Evolutionary conservation across 2,797 vertebrate species (phyloP).

Genomic region (Sparidentex hasta): DNA sequence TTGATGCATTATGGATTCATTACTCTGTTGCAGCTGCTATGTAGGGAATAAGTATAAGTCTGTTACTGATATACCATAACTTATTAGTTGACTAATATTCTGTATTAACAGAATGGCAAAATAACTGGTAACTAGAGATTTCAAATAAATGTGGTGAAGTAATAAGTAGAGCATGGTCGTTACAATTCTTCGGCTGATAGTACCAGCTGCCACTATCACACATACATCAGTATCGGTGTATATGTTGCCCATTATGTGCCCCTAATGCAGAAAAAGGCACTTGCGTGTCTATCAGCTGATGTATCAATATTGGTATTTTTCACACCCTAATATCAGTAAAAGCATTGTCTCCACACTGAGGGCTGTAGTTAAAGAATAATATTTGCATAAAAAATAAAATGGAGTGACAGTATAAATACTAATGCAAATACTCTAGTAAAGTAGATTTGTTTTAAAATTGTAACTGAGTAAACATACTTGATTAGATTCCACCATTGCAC

Average conservation of each 20-base stretch:
- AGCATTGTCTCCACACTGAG: no score
- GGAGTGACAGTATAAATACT: no score
- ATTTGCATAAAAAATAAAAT: no score
- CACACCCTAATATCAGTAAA: no score
- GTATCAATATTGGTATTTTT: no score
- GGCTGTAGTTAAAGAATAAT: no score
- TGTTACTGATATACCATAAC: neutral
- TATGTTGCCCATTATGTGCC: no score
- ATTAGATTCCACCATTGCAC: neutral
- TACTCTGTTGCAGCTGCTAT: neutral
- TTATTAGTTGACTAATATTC: neutral
- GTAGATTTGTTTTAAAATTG: neutral
- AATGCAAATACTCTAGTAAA: neutral
- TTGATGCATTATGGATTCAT: neutral
- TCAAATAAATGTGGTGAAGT: neutral
- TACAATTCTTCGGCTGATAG: no score
- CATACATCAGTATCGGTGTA: no score
- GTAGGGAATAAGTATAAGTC: neutral
- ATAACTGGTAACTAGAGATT: neutral
- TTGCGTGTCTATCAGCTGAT: no score
- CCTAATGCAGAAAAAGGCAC: no score
- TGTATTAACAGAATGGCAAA: neutral
- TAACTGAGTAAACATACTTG: neutral
- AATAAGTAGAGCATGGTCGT: neutral
- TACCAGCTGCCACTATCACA: no score